A percentile compares a stretch with the other conserved stretches of the same genome.
phyloP scores from a whole-genome alignment of 2,113 vertebrate genomes.

The Actenoides hombroni region DNA sequence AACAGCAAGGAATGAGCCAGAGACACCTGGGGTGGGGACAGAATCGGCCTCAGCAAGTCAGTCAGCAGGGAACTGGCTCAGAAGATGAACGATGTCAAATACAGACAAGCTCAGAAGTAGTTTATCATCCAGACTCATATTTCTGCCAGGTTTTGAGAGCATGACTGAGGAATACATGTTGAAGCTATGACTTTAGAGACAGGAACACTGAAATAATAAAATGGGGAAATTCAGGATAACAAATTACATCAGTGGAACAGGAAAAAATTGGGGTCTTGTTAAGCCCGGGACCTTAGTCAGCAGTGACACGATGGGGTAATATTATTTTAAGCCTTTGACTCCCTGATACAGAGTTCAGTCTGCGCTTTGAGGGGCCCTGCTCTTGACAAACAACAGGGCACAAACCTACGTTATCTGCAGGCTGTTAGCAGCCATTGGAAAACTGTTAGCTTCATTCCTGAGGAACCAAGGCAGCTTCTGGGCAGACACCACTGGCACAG shows the following conservation, averaged over 20 bases:
- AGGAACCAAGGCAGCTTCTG: not conserved
- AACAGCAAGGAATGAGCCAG: not conserved
- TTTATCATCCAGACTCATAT: not conserved
- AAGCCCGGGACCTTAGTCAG: constrained; percentile 27
- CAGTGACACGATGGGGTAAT: not conserved
- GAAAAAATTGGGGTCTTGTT: constrained; percentile 29
- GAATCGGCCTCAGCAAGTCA: not conserved
- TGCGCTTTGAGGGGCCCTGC: not conserved
- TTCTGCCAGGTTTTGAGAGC: not conserved
- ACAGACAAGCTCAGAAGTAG: not conserved
- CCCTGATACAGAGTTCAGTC: not conserved
- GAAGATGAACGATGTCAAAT: not conserved
- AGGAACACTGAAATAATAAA: not conserved
- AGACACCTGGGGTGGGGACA: not conserved
- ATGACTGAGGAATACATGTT: not conserved
- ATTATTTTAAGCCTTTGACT: constrained; percentile 57
- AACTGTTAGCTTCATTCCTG: not conserved
- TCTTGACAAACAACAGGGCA: not conserved
- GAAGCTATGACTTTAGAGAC: not conserved
- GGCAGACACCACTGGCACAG: not conserved
- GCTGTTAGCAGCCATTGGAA: not conserved
- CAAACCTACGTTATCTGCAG: not conserved
- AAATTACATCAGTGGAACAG: constrained; percentile 36
- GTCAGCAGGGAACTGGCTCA: not conserved
- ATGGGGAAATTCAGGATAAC: not conserved